phyloP scores from a whole-genome alignment of 2,113 vertebrate genomes.

The Tichodroma muraria region DNA sequence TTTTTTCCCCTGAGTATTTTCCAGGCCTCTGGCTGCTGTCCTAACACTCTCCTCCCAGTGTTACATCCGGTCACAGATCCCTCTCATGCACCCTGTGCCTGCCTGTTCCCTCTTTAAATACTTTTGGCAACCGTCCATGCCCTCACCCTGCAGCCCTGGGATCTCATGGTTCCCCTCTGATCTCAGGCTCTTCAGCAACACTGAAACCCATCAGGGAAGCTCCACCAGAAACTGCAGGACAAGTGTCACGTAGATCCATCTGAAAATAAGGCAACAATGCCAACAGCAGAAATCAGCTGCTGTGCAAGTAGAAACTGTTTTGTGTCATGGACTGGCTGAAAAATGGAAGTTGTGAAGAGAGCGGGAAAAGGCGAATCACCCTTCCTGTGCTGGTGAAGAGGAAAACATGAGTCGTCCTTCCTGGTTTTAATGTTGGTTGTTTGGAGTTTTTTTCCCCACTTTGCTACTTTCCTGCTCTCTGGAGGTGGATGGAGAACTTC shows the following conservation, averaged over 20 bases:
- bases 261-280: neutral
- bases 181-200: neutral
- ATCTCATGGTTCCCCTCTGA: neutral
- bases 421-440: neutral
- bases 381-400: neutral
- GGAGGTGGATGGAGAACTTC: neutral
- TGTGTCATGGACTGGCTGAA: neutral
- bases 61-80: neutral
- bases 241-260: neutral
- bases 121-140: accelerated
- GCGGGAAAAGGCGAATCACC: neutral
- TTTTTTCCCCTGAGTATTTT: neutral
- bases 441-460: neutral
- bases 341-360: neutral
- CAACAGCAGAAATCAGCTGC: neutral
- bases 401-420: neutral
- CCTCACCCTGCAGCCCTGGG: neutral
- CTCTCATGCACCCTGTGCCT: neutral
- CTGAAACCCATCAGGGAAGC: neutral
- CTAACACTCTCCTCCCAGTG: accelerated
- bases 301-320: neutral
- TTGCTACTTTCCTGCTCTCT: neutral
- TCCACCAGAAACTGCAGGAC: neutral
- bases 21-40: neutral
- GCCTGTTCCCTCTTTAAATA: neutral